phyloP scores from a whole-genome alignment of 2,797 vertebrate genomes.

The Poecilia gillii region DNA sequence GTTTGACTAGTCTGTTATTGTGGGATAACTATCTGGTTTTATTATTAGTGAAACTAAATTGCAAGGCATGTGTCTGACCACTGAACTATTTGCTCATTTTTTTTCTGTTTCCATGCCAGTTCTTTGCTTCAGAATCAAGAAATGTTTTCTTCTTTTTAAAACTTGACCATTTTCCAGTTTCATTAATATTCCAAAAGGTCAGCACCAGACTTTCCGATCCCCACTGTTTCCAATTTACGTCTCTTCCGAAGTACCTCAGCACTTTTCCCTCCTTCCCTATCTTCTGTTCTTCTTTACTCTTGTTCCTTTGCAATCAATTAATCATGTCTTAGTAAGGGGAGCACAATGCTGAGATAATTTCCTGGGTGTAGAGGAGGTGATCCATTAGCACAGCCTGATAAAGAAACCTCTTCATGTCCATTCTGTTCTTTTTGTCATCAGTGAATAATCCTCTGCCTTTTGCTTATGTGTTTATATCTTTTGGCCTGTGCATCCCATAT shows the following conservation, averaged over 20 bases:
- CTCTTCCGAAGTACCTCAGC: conserved; percentile 73
- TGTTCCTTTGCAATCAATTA: conserved; percentile 74
- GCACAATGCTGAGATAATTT: conserved; percentile 79
- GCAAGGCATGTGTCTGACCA: not conserved
- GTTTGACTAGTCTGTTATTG: not conserved
- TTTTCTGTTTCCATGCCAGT: not conserved
- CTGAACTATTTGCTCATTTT: not conserved
- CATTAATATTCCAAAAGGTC: conserved; percentile 81
- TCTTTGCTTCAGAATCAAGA: not conserved
- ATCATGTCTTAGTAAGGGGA: conserved; percentile 76
- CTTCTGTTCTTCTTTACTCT: conserved; percentile 42
- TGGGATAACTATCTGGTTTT: not conserved
- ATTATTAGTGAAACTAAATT: not conserved
- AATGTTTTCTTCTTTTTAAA: not conserved
- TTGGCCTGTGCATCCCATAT: conserved; percentile 40
- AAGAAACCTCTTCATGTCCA: conserved; percentile 59
- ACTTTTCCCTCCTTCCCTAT: conserved; percentile 51
- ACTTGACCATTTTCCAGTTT: conserved; percentile 58
- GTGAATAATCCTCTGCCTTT: not conserved
- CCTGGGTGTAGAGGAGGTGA: conserved; percentile 77
- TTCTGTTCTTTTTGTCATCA: conserved; percentile 14
- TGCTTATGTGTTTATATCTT: conserved; percentile 16
- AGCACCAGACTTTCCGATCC: conserved; percentile 58
- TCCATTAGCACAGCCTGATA: conserved; percentile 77
- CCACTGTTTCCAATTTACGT: conserved; percentile 71